These are phyloP conservation scores for Bursaphelenchus mucronatus DNA, from an alignment of 1,140 invertebrate genomes.

Conservation along the genomic window DNA sequence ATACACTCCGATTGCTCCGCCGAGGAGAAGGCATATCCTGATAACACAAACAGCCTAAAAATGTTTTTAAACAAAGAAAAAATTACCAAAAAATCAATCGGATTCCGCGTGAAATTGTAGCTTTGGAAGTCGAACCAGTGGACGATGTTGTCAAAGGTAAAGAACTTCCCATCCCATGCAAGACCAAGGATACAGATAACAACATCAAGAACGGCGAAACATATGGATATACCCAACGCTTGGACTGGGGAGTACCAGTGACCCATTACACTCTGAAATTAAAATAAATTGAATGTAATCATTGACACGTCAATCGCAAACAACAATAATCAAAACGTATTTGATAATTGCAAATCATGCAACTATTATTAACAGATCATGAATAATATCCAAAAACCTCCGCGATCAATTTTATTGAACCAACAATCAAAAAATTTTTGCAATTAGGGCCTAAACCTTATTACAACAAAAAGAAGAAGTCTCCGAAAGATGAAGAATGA, in stretches of 20 bases:
- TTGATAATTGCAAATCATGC: too few species aligned
- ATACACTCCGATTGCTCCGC: conserved; percentile 56
- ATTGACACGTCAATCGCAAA: too few species aligned
- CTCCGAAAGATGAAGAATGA: too few species aligned
- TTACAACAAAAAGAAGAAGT: too few species aligned
- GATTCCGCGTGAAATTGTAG: conserved; percentile 55
- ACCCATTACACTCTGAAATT: too few species aligned
- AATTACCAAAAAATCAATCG: conserved; percentile 56
- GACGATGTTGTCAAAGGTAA: conserved; percentile 55
- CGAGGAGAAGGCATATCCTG: conserved; percentile 49
- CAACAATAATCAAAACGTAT: too few species aligned
- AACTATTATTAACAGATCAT: too few species aligned
- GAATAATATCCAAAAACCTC: too few species aligned
- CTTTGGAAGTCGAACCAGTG: conserved; percentile 58
- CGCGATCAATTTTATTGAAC: too few species aligned
- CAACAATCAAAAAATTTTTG: too few species aligned
- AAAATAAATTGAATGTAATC: too few species aligned
- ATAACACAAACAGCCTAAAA: conserved; percentile 53
- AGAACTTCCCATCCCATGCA: conserved; percentile 58
- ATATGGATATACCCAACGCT: conserved; percentile 45
- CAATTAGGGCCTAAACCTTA: too few species aligned
- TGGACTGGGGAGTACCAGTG: conserved; percentile 50
- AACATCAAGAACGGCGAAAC: conserved; percentile 48
- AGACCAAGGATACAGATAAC: conserved; percentile 52
- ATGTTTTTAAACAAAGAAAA: not conserved